Evolutionary conservation across 2,888 invertebrate genomes (phyloP), one percentile per base, ranked within the genome.

Genomic region (Drosophila nr. fundita): DNA sequence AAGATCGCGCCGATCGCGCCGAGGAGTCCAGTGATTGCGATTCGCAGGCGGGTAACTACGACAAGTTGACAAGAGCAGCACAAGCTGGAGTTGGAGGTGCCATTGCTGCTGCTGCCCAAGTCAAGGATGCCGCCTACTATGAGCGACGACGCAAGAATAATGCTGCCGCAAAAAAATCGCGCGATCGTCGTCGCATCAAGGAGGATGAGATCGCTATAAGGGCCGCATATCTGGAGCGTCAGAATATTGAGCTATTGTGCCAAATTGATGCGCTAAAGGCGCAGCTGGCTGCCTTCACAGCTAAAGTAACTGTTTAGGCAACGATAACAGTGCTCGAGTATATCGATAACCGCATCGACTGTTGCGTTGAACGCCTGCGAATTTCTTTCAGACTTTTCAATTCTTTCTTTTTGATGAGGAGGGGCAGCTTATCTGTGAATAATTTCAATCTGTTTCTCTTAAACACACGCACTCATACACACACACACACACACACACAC

Each of bases 151-250:
- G 97, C 78, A 97, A 98, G 91, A 99, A 99, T 92, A 99, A 99
- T 92, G 97, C 96, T 76, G 99, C 99, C 0, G 99, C 99, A 0
- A 99, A 99, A 93, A 95, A 98, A 82, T 98, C 98, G 0, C 94
- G 99, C 4, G 99, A 99, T 89, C 96, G 98, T 0, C 94, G 99
- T 68, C 94, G 98, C 82, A 95, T 97, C 50, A 97, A 98, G 86
- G 99, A 99, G 92, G 98, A 98, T 80, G 97, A 98, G 84, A 96
- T 98, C 59, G 98, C 98, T 0, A 96, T 98, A 48, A 94, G 98
- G 68, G 97, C 98, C 1, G 96, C 97, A 0, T 97, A 96, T 85
- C 94, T 99, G 27, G 98, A 98, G 92, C 96, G 97, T 83, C 98
- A 98, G 93, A 97, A 97, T 92, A 94, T 96, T n/a, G 95, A 96